Evolutionary conservation across 1,140 invertebrate species (phyloP), one percentile per base, ranked within the genome.

Genomic region (Idris sp.): DNA sequence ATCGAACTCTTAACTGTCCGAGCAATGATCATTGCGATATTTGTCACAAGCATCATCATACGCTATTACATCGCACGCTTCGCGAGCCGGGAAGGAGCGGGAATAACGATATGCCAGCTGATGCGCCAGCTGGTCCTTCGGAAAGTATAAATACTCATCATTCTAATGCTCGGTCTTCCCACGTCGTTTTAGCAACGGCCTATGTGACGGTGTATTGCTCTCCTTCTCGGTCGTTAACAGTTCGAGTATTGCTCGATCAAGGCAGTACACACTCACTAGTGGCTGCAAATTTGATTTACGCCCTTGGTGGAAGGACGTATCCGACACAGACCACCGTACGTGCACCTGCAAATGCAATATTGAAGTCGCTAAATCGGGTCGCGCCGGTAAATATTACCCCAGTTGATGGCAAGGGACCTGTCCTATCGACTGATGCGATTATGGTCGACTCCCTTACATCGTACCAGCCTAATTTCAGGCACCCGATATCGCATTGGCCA

Each of bases 171-270:
- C 9, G 10, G 9, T 19, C 51, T 0, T 0, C 0, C n/a, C 25
- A 43, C 4, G 51, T 33, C 0, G 11, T 56, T 0, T 22, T 56
- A 16, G 51, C 51, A 0, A 59, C 40, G 14, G 54, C 54, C 0
- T 19, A 41, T 9, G 40, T 43, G 2, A 7, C 44, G 15, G 40
- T 58, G 9, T 58, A 16, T 0, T 16, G 0, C 2, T 2, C 25
- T 6, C 15, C 35, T 18, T 38, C 22, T 6, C 22, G 11, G 0
- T 1, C 11, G 0, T 1, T 19, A 9, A 36, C 43, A 38, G 13
- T 67, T 18, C 41, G 62, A 11, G 22, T 35, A 4, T 18, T 56
- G 11, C 13, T 68, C 6, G 51, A 68, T 46, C 64, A 58, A 15
- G 64, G 64, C 8, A 58, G 35, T 4, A 58, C 44, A 4, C 35